These are phyloP conservation scores for Hormiphora californensis DNA, from an alignment of 37 sponge, comb jelly and placozoan genomes.

Conservation along the genomic window DNA sequence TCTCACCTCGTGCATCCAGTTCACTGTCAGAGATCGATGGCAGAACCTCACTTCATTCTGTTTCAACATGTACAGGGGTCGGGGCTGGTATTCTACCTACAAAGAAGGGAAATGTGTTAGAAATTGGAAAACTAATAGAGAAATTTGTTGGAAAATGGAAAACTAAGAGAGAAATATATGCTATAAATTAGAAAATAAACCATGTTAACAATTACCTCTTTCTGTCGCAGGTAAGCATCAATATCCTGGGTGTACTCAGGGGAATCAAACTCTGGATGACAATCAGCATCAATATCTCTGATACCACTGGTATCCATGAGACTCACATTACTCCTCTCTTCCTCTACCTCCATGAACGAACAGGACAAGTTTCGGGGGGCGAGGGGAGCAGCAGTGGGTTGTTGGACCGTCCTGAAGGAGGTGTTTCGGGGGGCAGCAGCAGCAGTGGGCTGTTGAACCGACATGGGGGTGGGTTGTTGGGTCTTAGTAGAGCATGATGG, in stretches of 20 bases:
- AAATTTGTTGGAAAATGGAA: not conserved
- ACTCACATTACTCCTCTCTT: no score
- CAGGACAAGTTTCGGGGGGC: no score
- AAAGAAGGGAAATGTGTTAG: not conserved
- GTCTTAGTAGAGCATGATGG: no score
- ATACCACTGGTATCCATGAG: no score
- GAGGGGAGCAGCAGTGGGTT: not conserved
- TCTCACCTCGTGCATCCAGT: slow-evolving; percentile 55
- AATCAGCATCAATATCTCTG: slow-evolving; percentile 29
- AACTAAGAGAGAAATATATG: not conserved
- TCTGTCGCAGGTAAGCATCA: not conserved
- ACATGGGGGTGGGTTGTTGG: no score
- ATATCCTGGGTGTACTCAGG: slow-evolving; percentile 35
- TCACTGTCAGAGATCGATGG: not conserved
- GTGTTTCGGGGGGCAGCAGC: not conserved
- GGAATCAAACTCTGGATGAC: not conserved
- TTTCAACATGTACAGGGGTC: slow-evolving; percentile 7
- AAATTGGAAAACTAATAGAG: not conserved
- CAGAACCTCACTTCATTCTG: not conserved
- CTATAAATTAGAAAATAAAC: not conserved
- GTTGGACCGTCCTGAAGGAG: not conserved
- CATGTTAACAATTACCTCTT: not conserved
- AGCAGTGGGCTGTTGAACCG: not conserved
- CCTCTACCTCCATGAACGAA: no score
- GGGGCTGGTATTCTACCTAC: slow-evolving; percentile 1